phyloP scores from a whole-genome alignment of 2,888 invertebrate genomes.

The Ophioninae sp. region DNA sequence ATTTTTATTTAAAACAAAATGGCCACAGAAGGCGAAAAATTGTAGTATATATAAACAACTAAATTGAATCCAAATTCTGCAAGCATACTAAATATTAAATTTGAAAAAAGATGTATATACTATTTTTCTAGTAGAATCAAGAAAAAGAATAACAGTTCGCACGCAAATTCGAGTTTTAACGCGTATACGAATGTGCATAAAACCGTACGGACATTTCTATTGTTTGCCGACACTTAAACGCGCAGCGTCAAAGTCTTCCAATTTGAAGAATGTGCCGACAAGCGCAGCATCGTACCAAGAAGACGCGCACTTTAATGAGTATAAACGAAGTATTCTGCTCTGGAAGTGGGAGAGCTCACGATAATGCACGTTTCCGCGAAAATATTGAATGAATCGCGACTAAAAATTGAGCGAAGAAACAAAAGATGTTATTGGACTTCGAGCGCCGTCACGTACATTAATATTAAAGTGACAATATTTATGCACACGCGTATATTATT shows the following conservation, averaged over 20 bases:
- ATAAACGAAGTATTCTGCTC: background rate
- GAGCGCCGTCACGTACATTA: background rate
- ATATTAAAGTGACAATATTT: background rate
- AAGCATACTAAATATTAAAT: background rate
- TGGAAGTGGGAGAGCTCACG: background rate
- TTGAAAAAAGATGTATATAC: background rate
- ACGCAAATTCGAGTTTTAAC: background rate
- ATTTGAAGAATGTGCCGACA: conserved; percentile 5
- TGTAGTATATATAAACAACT: no score
- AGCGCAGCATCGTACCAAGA: background rate
- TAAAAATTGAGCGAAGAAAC: background rate
- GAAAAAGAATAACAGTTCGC: no score
- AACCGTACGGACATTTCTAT: background rate
- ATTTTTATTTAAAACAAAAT: background rate
- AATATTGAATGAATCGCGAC: background rate
- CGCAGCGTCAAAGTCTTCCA: background rate
- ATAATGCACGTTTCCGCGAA: conserved; percentile 11
- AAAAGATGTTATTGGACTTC: background rate
- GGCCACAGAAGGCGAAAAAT: no score
- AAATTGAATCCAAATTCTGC: no score
- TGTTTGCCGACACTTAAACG: background rate
- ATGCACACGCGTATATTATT: background rate
- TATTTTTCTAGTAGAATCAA: no score
- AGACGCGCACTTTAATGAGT: background rate
- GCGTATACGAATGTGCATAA: background rate